phyloP scores from a whole-genome alignment of 2,888 invertebrate species.

The Caenorhabditis sp. region DNA sequence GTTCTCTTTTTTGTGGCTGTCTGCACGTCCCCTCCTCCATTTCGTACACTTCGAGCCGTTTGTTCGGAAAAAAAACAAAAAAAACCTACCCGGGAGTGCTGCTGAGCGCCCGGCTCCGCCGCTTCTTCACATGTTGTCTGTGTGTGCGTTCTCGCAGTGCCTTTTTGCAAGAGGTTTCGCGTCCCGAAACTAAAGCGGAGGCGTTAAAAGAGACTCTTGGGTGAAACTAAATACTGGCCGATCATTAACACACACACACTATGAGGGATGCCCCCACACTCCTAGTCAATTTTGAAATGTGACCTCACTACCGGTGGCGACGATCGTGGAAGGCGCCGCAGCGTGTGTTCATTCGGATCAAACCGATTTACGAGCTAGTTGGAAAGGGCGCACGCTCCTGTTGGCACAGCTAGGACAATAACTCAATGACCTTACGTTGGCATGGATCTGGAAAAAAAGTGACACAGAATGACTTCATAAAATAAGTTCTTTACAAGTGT shows the following conservation, averaged over 20 bases:
- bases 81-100: slow-evolving; percentile 42
- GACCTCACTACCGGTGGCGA: slow-evolving; percentile 18
- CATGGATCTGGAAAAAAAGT: neutral
- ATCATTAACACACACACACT: slow-evolving; percentile 8
- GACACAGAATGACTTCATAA: slow-evolving; percentile 1
- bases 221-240: slow-evolving; percentile 40
- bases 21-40: slow-evolving; percentile 16
- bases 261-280: too few relatives aligned
- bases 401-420: slow-evolving; percentile 30
- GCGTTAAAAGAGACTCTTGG: slow-evolving; percentile 30
- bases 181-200: slow-evolving; percentile 21
- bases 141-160: slow-evolving; percentile 40
- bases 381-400: slow-evolving; percentile 13
- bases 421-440: slow-evolving; percentile 13
- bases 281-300: slow-evolving; percentile 43
- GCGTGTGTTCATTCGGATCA: slow-evolving; percentile 31
- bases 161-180: slow-evolving; percentile 18
- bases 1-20: slow-evolving; percentile 13
- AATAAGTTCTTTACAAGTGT: too few relatives aligned
- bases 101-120: slow-evolving; percentile 2
- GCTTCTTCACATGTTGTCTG: slow-evolving; percentile 38
- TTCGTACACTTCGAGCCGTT: slow-evolving; percentile 28
- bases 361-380: slow-evolving; percentile 42
- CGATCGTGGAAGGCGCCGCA: neutral
- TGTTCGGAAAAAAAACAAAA: slow-evolving; percentile 42